Percentiles rank a stretch among this genome's conserved stretches.
These are phyloP conservation scores for Phrynocephalus guinanensis DNA, from an alignment of 2,797 vertebrate genomes.

Conservation along the genomic window DNA sequence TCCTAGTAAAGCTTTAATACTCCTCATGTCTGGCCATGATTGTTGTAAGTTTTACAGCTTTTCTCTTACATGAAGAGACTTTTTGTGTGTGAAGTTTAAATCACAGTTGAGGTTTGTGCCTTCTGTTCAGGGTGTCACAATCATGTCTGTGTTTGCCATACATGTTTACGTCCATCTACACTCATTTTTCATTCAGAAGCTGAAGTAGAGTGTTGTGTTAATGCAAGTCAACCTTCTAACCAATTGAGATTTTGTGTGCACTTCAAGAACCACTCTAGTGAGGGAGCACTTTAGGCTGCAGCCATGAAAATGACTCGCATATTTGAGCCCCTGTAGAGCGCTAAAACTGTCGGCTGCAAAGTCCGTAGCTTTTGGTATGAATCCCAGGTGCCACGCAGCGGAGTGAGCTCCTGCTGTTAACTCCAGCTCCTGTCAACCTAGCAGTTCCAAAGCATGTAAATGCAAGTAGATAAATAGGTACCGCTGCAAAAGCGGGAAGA, in stretches of 20 bases:
- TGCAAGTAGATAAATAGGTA: too few species aligned
- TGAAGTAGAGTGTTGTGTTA: neutral
- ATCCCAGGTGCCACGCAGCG: too few species aligned
- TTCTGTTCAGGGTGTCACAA: too few species aligned
- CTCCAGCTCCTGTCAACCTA: too few species aligned
- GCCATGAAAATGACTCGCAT: neutral
- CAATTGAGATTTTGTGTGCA: neutral
- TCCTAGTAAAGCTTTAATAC: constrained; percentile 35
- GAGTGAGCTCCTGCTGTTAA: too few species aligned
- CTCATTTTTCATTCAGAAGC: neutral
- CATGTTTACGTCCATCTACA: neutral
- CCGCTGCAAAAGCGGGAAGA: too few species aligned
- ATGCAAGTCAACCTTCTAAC: neutral
- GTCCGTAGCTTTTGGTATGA: too few species aligned
- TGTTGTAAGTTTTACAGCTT: neutral
- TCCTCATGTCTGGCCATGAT: constrained; percentile 27
- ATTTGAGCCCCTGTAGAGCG: neutral
- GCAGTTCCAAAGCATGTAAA: too few species aligned
- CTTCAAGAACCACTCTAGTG: constrained; percentile 8
- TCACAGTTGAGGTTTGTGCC: neutral
- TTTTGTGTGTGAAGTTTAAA: constrained; percentile 12
- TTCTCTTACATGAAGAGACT: constrained; percentile 4
- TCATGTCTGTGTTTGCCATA: too few species aligned
- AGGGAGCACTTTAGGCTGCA: neutral
- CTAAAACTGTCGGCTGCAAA: too few species aligned